phyloP scores from a whole-genome alignment of 2,888 invertebrate genomes.

The Andrena fulva region DNA sequence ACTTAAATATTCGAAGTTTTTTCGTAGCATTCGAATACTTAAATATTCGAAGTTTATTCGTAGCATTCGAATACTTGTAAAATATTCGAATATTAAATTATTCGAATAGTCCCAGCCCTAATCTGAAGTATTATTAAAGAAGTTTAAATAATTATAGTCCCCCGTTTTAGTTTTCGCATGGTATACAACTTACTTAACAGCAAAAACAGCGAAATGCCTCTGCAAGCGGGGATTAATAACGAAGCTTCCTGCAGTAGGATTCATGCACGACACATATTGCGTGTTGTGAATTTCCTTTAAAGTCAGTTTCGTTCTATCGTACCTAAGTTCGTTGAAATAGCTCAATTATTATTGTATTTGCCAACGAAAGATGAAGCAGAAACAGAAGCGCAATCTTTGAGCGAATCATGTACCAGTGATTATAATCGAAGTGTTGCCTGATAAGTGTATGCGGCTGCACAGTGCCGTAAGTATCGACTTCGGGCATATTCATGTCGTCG shows the following conservation, averaged over 20 bases:
- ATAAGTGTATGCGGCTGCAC: conserved; percentile 98
- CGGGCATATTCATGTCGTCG: conserved; percentile 99
- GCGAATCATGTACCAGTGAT: conserved; percentile 90
- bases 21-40: too few species aligned
- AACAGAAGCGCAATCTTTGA: background rate
- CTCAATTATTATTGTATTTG: conserved; percentile 3
- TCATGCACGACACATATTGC: conserved; percentile 98
- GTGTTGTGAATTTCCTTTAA: conserved; percentile 97
- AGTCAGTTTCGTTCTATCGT: conserved; percentile 93
- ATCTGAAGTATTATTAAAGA: too few species aligned
- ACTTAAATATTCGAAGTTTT: too few species aligned
- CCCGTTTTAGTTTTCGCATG: too few species aligned
- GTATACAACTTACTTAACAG: conserved; percentile 88
- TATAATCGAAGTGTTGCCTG: conserved; percentile 96
- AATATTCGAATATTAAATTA: too few species aligned
- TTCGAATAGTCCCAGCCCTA: too few species aligned
- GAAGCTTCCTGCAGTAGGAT: conserved; percentile 97
- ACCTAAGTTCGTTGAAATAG: conserved; percentile 85
- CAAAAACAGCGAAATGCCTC: conserved; percentile 94
- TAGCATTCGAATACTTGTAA: too few species aligned
- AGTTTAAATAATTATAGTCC: too few species aligned
- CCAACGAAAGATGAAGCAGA: background rate
- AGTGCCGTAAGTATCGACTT: conserved; percentile 97
- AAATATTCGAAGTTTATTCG: too few species aligned
- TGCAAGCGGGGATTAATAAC: conserved; percentile 96